A percentile compares a stretch with the other conserved stretches of the same genome.
Conservation (phyloP, 2,888 invertebrate genomes). For the Cerceris rybyensis region DNA sequence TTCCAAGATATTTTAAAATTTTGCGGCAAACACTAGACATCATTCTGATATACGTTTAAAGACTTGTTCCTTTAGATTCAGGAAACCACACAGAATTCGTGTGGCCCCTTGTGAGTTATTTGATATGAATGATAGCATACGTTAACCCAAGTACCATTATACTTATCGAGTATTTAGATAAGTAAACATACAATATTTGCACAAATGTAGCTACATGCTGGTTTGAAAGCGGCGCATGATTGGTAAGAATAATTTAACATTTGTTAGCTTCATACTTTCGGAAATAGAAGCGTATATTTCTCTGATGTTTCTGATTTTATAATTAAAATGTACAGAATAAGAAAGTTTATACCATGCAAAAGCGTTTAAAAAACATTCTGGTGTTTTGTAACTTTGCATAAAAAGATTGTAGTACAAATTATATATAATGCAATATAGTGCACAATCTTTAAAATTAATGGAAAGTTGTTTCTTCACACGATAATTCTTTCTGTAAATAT, state of each 20-base stretch:
- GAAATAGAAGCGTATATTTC: background rate
- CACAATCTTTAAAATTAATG: too few species aligned
- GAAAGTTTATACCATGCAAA: background rate
- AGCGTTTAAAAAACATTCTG: background rate
- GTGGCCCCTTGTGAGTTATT: constrained; percentile 43
- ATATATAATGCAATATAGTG: too few species aligned
- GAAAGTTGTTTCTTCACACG: too few species aligned
- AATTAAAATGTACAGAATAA: background rate
- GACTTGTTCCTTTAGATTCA: constrained; percentile 52
- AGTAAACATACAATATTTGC: constrained; percentile 73
- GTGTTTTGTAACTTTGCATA: too few species aligned
- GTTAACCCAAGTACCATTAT: constrained; percentile 51
- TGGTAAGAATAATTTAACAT: constrained; percentile 26
- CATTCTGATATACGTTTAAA: constrained; percentile 53
- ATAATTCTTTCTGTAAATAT: too few species aligned
- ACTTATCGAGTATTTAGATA: constrained; percentile 67
- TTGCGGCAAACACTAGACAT: constrained; percentile 57
- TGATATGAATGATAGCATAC: constrained; percentile 51
- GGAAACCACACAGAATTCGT: constrained; percentile 54
- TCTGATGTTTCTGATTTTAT: background rate
- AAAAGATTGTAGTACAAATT: too few species aligned
- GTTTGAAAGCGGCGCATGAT: constrained; percentile 23
- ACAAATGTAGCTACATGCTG: constrained; percentile 67
- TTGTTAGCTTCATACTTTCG: constrained; percentile 1
- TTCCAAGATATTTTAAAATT: constrained; percentile 64